Base-by-base conservation (phyloP, 2,888 invertebrate species). In the Tenthredo mesomela region DNA sequence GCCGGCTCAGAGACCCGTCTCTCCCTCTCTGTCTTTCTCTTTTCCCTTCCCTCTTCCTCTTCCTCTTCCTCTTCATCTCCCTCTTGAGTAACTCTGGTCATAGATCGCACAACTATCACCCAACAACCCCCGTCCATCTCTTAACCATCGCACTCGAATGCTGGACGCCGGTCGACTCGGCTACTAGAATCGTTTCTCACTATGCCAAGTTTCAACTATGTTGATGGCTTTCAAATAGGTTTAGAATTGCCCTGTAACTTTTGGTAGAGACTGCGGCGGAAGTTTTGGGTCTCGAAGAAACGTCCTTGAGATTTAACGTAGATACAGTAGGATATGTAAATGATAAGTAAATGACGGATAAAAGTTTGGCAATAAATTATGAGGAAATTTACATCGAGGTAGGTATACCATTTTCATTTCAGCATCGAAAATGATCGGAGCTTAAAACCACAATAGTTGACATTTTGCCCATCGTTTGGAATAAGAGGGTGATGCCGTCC, bases 11-110 rank as follows among this genome's bases (percentile, higher is more conserved):
- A 78, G 78, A 78, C 78, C 33, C 54, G 43, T 75, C 47, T 47
- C 73, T 73, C 7, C 4, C 73, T 43, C 43, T 73, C 5, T 21
- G 21, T 43, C 73, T 15, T 25, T 71, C 71, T n/a, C 37, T 18
- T 25, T 33, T 7, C 4, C 58, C 54, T 15, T 61, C 21, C 37
- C 33, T 21, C 50, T 54, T 54, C 50, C 33, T 40, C 50, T 80
- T 54, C 37, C 33, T 21, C 50, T 54, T 54, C 50, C 33, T 40
- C 50, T 80, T 54, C 92, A 37, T 37, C 92, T 91, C 92, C 92
- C 93, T 92, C 92, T 92, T 91, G 90, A 91, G 89, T 91, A 92
- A 92, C 92, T 93, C 90, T 86, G 90, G 90, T 91, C 93, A 90
- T 93, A 93, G 91, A 93, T 93, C 93, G 90, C 92, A 88, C 89